Evolutionary conservation across 2,888 invertebrate species (phyloP), one percentile per base, ranked within the genome.

Genomic region (Andrena dorsata): DNA sequence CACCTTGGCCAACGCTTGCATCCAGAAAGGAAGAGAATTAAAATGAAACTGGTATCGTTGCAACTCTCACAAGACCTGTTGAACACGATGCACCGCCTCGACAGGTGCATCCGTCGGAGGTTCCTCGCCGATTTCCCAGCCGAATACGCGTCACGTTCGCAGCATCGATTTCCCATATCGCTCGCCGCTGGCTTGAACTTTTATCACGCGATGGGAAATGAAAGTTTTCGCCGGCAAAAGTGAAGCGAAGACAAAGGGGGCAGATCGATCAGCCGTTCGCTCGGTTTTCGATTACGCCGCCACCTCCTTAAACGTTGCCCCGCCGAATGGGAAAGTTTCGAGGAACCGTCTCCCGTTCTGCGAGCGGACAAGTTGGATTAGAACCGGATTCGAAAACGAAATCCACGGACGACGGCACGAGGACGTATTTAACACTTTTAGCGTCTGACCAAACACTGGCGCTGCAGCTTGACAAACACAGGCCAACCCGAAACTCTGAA

Each of bases 101-200:
- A 65, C 75, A 71, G 71, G 60, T 76, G 73, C 65, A 70, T 77
- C 73, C 63, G 28, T 51, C 64, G 69, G 7, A 23, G 47, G 66
- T 53, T 72, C 32, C 53, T 60, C 71, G 70, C 70, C 68, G 84
- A 76, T 82, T 80, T 79, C 72, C 28, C 76, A 20, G 41, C 60
- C 76, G 74, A 73, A 64, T 74, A 79, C 76, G 70, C 69, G 53
- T 75, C 84, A 80, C 76, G 72, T 80, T 64, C 63, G 74, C 56
- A n/a, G 68, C 73, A 86, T 86, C 85, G 86, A 87, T 86, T 86
- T 81, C 76, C 85, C 85, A 83, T 83, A 85, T 82, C 72, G 28
- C 28, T 63, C 64, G 28, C 30, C 71, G 30, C 53, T 30, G 70
- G 51, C 16, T 35, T 58, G 41, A 81, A 85, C 81, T 83, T 86